Percentiles rank a stretch among this genome's conserved stretches.
phyloP scores from a whole-genome alignment of 2,797 vertebrate species.

The Parambassis ranga region DNA sequence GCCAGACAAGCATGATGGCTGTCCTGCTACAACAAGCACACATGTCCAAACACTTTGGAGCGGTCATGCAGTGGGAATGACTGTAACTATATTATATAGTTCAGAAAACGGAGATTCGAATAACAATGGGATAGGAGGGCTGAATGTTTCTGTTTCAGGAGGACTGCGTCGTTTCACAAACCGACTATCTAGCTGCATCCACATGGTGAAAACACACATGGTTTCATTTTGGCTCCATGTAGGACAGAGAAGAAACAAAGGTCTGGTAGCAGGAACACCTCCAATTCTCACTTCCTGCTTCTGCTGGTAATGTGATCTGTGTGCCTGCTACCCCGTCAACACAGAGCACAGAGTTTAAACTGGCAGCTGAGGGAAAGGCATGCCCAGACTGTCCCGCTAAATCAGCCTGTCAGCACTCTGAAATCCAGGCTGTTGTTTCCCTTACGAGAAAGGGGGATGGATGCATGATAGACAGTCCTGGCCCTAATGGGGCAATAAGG shows the following conservation, averaged over 20 bases:
- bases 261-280: conserved; percentile 78
- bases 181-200: conserved; percentile 62
- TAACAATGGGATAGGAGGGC: conserved; percentile 65
- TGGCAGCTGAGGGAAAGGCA: conserved; percentile 48
- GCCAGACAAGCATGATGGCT: too few species aligned
- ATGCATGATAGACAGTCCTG: conserved; percentile 53
- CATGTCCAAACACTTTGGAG: too few species aligned
- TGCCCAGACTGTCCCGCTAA: conserved; percentile 58
- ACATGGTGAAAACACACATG: conserved; percentile 81
- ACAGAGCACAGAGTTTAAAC: conserved; percentile 64
- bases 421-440: conserved; percentile 54
- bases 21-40: too few species aligned
- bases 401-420: conserved; percentile 67
- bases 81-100: too few species aligned
- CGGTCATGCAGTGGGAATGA: too few species aligned
- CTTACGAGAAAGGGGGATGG: conserved; percentile 45
- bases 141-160: conserved; percentile 67
- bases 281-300: conserved; percentile 82
- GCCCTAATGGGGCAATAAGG: too few species aligned
- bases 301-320: conserved; percentile 74
- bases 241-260: conserved; percentile 69
- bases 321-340: conserved; percentile 59
- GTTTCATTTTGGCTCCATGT: conserved; percentile 81
- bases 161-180: conserved; percentile 63
- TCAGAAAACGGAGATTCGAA: conserved; percentile 61